phyloP scores from a whole-genome alignment of 2,888 invertebrate genomes.

The Sericinus montela region DNA sequence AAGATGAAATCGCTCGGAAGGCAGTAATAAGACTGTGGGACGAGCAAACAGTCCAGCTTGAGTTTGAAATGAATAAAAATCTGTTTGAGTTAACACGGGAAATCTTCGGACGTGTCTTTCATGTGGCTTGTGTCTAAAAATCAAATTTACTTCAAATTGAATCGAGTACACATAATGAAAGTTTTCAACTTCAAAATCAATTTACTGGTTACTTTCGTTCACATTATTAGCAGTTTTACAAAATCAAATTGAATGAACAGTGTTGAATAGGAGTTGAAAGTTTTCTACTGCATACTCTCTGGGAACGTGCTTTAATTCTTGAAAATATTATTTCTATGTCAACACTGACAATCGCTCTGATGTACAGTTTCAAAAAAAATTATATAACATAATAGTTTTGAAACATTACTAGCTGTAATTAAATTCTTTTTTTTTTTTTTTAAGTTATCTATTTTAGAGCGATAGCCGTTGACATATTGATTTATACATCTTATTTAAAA shows the following conservation, averaged over 20 bases:
- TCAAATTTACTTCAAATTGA: conserved; percentile 13
- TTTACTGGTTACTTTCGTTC: conserved; percentile 13
- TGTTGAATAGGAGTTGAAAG: neutral
- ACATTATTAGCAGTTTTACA: neutral
- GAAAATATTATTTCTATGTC: neutral
- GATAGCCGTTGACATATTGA: neutral
- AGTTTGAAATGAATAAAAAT: conserved; percentile 30
- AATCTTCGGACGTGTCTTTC: conserved; percentile 15
- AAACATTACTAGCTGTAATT: too few relatives aligned
- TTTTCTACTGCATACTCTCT: neutral
- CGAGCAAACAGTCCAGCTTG: conserved; percentile 31
- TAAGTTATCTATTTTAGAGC: neutral
- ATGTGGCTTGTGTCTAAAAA: conserved; percentile 20
- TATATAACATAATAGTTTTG: too few relatives aligned
- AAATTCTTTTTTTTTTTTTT: too few relatives aligned
- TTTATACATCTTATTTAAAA: neutral
- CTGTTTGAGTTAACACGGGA: conserved; percentile 39
- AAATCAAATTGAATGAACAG: neutral
- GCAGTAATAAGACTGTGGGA: conserved; percentile 27
- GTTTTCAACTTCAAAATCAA: conserved; percentile 21
- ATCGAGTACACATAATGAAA: neutral
- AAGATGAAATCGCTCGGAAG: conserved; percentile 28
- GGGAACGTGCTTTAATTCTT: neutral
- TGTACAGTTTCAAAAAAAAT: too few relatives aligned
- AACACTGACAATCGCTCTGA: neutral